Evolutionary conservation across 92 coral and sea anemone genomes (phyloP).

Genomic region (Muricea muricata): DNA sequence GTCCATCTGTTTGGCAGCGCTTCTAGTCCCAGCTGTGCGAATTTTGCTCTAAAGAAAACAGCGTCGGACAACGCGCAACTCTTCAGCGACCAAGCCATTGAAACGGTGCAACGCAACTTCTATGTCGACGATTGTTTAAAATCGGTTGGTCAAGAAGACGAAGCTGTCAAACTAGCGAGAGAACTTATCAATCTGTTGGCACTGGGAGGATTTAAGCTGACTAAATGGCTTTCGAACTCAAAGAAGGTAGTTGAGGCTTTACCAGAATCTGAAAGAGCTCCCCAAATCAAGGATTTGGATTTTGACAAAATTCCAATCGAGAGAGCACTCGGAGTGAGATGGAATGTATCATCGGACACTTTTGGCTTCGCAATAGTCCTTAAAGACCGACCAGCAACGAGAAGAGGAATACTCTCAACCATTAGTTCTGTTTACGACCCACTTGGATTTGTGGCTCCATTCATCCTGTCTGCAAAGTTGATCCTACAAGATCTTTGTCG

Average conservation of each 20-base stretch:
- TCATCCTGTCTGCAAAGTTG: conserved; percentile 45
- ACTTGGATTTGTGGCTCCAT: conserved; percentile 48
- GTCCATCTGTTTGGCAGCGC: conserved; percentile 65
- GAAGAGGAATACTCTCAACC: conserved; percentile 46
- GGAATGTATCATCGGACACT: conserved; percentile 44
- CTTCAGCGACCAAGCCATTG: no score
- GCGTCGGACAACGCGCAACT: conserved; percentile 53
- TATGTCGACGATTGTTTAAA: conserved; percentile 63
- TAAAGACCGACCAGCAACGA: no score
- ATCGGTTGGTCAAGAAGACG: conserved; percentile 43
- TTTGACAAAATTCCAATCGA: conserved; percentile 26
- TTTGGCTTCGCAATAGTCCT: conserved; percentile 39
- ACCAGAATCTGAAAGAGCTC: conserved; percentile 39
- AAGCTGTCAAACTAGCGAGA: no score
- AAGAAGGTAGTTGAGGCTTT: conserved; percentile 18
- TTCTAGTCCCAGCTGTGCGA: conserved; percentile 58
- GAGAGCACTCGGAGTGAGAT: no score
- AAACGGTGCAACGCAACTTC: no score
- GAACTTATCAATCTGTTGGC: no score
- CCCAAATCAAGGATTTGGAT: conserved; percentile 14
- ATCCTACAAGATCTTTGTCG: no score
- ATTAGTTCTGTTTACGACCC: conserved; percentile 59
- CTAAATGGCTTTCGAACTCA: conserved; percentile 43
- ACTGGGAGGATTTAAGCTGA: no score
- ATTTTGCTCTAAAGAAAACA: conserved; percentile 49